A percentile compares a stretch with the other conserved stretches of the same genome.
Conservation (phyloP, 2,113 vertebrate species). For the Phylloscopus trochilus region DNA sequence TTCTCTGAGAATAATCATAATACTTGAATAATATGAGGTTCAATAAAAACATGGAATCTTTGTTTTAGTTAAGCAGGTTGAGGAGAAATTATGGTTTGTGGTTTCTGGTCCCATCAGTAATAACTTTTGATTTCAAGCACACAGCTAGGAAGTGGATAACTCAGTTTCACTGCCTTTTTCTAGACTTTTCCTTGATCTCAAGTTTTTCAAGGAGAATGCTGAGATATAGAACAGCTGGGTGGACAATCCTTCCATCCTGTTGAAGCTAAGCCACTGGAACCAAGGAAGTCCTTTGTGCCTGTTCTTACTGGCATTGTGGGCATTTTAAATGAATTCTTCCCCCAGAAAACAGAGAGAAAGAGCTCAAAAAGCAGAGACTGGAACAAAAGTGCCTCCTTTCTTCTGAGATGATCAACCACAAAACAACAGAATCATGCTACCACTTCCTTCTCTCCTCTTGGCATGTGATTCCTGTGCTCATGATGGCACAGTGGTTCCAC, state of each 20-base stretch:
- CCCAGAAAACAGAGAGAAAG: neutral
- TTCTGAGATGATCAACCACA: neutral
- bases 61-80: fast-evolving
- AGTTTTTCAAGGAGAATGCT: neutral
- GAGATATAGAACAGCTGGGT: neutral
- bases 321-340: neutral
- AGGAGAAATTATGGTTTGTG: neutral
- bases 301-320: neutral
- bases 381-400: neutral
- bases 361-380: neutral
- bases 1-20: neutral
- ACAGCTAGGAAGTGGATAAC: neutral
- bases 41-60: neutral
- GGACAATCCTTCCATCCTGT: neutral
- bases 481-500: neutral
- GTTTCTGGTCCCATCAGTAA: neutral
- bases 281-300: neutral
- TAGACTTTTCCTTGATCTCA: neutral
- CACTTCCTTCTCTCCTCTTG: neutral
- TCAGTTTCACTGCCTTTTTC: neutral
- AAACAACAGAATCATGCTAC: neutral
- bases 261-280: neutral
- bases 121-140: neutral
- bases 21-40: neutral
- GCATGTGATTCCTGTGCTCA: neutral